These are phyloP conservation scores for Micromussa lordhowensis DNA, from an alignment of 92 coral and sea anemone genomes.

Conservation along the genomic window DNA sequence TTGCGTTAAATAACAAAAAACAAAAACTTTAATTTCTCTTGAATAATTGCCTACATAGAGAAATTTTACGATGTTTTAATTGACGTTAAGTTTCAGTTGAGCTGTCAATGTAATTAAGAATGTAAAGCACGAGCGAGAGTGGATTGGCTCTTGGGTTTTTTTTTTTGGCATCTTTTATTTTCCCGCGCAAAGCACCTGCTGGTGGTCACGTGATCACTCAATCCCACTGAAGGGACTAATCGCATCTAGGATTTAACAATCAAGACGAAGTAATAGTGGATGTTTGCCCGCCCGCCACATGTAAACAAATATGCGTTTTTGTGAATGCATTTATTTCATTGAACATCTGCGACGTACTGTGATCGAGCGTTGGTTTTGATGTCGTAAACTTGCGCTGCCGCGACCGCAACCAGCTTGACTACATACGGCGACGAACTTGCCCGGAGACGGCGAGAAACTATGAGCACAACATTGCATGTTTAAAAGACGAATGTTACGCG, in stretches of 20 bases:
- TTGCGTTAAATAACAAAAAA: not conserved
- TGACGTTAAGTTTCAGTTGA: not conserved
- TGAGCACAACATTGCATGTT: not conserved
- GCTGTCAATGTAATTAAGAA: conserved; percentile 18
- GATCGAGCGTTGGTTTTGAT: conserved; percentile 42
- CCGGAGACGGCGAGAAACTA: not conserved
- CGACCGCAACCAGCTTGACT: conserved; percentile 37
- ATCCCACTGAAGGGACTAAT: conserved; percentile 33
- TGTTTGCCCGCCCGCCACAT: conserved; percentile 62
- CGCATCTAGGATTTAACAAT: conserved; percentile 51
- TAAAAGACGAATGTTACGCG: conserved; percentile 50
- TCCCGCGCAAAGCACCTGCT: conserved; percentile 44
- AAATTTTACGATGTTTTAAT: not conserved
- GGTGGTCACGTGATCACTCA: conserved; percentile 28
- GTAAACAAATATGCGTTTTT: conserved; percentile 74
- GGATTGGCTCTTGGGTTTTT: not conserved
- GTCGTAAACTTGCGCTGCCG: conserved; percentile 25
- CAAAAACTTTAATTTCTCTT: not conserved
- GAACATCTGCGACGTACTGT: conserved; percentile 46
- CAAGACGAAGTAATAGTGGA: conserved; percentile 65
- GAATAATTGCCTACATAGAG: not conserved
- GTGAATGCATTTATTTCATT: conserved; percentile 42
- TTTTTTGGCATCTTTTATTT: conserved; percentile 11
- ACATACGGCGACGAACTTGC: not conserved
- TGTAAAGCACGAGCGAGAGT: not conserved